Evolutionary conservation across 2,113 vertebrate genomes (phyloP), one percentile per base, ranked within the genome.

Genomic region (Xyrauchen texanus): DNA sequence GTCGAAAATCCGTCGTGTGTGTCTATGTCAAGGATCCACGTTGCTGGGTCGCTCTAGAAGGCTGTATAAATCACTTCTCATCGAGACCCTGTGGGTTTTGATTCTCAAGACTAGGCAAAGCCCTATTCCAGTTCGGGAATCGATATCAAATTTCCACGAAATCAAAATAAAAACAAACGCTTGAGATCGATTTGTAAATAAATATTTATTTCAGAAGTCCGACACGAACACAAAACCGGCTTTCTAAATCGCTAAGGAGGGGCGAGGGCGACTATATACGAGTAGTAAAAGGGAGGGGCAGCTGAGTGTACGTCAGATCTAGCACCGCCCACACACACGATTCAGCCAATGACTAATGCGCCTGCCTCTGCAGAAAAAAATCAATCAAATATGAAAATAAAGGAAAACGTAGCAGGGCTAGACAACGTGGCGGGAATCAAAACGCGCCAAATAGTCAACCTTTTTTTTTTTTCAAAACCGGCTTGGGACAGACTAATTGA

Each of bases 361-460:
- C 6, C 16, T 45, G 62, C 79, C 74, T 16, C 71, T 89, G 68
- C 77, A 72, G 84, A 80, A 53, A 2, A 72, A 84, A 78, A 90
- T 90, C 91, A 90, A 89, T 91, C 90, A 91, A 78, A 49, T 61
- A 82, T 78, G 79, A 87, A 90, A 92, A 88, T 87, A 90, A 87
- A 91, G 1, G 85, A 89, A 86, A 87, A 76, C 74, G 79, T 85
- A 88, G 91, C 91, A 86, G 3, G 83, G 80, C 85, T 86, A 91
- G 89, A 93, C 92, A 93, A 95, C 94, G 93, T 96, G 95, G 96
- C 95, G 96, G 95, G 96, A 96, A 96, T 92, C 90, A 92, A 93
- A 95, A 95, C 94, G 95, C 96, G 96, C 95, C 94, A 95, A 95
- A 95, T 86, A 82, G 73, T 81, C 77, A 57, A 77, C 57, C 21